Evolutionary conservation across 2,113 vertebrate species (phyloP).

Genomic region (Tonatia bakeri): DNA sequence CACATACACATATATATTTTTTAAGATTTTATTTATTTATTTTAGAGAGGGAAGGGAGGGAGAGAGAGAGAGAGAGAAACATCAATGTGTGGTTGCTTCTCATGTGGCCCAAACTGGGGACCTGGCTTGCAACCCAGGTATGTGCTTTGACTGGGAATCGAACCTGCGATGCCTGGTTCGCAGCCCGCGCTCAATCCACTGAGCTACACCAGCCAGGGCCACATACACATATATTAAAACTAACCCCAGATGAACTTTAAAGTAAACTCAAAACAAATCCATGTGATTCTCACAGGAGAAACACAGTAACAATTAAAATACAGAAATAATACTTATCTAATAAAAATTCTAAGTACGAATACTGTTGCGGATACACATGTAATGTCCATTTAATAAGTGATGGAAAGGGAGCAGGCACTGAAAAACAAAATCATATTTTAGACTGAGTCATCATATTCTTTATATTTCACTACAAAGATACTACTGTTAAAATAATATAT

Average conservation of each 20-base stretch:
- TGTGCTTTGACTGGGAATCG: too few species aligned
- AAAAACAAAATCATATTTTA: conserved; percentile 73
- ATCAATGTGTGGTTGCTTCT: too few species aligned
- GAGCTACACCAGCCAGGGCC: too few species aligned
- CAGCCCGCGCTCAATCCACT: too few species aligned
- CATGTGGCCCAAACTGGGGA: too few species aligned
- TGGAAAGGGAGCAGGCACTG: conserved; percentile 80
- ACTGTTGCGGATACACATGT: conserved; percentile 82
- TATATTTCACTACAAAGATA: conserved; percentile 41
- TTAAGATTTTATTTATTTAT: too few species aligned
- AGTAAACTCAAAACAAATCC: not conserved
- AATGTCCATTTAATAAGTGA: conserved; percentile 80
- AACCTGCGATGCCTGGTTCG: too few species aligned
- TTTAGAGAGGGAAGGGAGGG: too few species aligned
- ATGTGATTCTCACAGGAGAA: conserved; percentile 32
- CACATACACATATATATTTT: not conserved
- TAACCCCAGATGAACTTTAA: conserved; percentile 17
- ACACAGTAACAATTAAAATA: conserved; percentile 52
- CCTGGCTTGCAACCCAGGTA: too few species aligned
- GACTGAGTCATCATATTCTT: conserved; percentile 38
- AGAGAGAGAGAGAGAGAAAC: too few species aligned
- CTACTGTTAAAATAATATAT: conserved; percentile 37
- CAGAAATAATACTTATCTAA: conserved; percentile 50
- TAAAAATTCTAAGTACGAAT: conserved; percentile 28
- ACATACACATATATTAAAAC: not conserved